Base-by-base conservation (phyloP, 2,888 invertebrate species). In the Apomyelois bistriatella region DNA sequence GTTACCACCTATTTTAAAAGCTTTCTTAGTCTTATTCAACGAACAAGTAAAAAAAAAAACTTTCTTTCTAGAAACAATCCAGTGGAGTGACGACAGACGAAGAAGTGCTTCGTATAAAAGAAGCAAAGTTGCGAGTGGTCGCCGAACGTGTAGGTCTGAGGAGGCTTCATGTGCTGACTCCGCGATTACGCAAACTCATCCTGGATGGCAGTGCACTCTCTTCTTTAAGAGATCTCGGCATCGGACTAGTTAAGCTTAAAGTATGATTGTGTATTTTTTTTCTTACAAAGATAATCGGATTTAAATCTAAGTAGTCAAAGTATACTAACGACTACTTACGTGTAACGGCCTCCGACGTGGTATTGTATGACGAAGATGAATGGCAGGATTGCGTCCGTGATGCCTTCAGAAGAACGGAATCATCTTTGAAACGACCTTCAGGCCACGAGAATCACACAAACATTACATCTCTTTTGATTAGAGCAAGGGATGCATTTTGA, bases 141-240 rank as follows among this genome's bases (percentile, higher is more conserved):
- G 93, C 94, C 0, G 91, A 93, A 54, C 91, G 93, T 53, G 88
- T 94, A 5, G 93, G 94, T 15, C 71, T 95, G 41, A 92, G 94
- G 40, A 85, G 94, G 17, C 79, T 95, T 0, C 90, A 93, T 40
- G 79, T 93, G 0, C 91, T 94, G 52, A 89, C 93, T 40, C 95
- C 95, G 3, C 86, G 91, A 42, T 83, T 95, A 2, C 82, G 90
- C 8, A 90, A 91, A 3, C 79, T 95, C 37, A 92, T 91, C 36
- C 79, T 95, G 3, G 94, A 94, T 56, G 95, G 94, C 28, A 94
- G 94, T 61, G 92, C 92, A 6, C 76, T 95, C 0, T 85, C 91
- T 4, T 94, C 94, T 0, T 72, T 95, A 43, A 85, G 95, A 53
- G 95, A 95, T 67, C 87, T 95, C 15, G 95, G 95, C 15, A 93